Evolutionary conservation across 2,113 vertebrate species (phyloP).

Genomic region (Pseudopipra pipra): DNA sequence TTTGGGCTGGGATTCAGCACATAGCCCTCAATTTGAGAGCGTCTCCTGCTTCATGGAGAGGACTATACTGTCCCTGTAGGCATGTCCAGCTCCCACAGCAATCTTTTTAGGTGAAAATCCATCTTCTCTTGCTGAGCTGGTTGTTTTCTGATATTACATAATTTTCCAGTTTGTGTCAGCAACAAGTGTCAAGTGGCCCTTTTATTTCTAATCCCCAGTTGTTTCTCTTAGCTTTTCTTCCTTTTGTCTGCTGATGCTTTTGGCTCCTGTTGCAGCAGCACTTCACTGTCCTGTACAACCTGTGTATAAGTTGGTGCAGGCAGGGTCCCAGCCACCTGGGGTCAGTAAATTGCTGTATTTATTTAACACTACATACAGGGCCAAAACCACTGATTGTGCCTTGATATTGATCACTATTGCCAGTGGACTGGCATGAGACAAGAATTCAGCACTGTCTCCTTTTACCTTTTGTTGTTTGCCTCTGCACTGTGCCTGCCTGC

Average conservation of each 20-base stretch:
- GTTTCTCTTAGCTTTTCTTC: not conserved
- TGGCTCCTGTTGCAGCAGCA: not conserved
- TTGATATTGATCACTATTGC: not conserved
- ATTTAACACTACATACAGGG: not conserved
- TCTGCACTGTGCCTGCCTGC: not conserved
- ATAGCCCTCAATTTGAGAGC: not conserved
- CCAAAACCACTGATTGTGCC: not conserved
- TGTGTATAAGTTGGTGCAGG: rapidly evolving
- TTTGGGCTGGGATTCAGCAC: not conserved
- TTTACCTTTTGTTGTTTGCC: not conserved
- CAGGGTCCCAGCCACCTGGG: not conserved
- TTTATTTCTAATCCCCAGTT: not conserved
- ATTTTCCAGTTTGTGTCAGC: not conserved
- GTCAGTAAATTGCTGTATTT: not conserved
- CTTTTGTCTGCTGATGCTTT: not conserved
- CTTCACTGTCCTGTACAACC: not conserved
- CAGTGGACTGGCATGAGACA: not conserved
- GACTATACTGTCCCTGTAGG: not conserved
- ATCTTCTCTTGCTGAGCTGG: not conserved
- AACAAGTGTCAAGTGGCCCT: not conserved
- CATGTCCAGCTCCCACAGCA: rapidly evolving
- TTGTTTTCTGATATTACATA: not conserved
- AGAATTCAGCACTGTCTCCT: not conserved
- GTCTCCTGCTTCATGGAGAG: not conserved
- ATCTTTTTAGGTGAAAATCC: not conserved